phyloP scores from a whole-genome alignment of 23 tunicate genomes.

The Oikopleura dioica region DNA sequence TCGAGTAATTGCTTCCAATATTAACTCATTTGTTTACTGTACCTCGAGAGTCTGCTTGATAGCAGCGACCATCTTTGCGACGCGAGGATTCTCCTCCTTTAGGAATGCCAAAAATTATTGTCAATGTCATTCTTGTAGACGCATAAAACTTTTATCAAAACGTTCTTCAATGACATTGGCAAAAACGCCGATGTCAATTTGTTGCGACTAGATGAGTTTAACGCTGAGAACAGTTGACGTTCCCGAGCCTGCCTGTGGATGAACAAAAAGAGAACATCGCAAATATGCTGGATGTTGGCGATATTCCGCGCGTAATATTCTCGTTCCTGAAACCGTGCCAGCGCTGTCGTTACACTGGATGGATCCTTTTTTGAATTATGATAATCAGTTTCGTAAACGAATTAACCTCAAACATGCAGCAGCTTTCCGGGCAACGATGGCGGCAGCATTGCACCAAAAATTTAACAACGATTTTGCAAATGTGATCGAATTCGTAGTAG shows the following conservation, averaged over 20 bases:
- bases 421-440: not conserved
- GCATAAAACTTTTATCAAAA: too few species aligned
- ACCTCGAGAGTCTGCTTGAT: too few species aligned
- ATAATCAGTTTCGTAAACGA: not conserved
- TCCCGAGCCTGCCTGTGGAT: not conserved
- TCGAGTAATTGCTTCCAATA: too few species aligned
- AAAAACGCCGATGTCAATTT: too few species aligned
- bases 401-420: not conserved
- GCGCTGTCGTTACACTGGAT: not conserved
- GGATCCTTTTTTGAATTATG: not conserved
- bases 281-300: not conserved
- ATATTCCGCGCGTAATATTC: not conserved
- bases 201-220: too few species aligned
- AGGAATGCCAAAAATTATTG: too few species aligned
- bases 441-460: not conserved
- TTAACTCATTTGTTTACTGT: too few species aligned
- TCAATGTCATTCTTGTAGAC: too few species aligned
- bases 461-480: not conserved
- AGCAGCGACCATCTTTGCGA: too few species aligned
- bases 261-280: not conserved
- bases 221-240: too few species aligned
- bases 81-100: too few species aligned
- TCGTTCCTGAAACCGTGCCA: constrained; percentile 9
- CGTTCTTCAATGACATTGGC: too few species aligned
- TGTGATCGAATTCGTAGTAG: not conserved